Base-by-base conservation (phyloP, 2,113 vertebrate species). In the Nesogale talazaci region DNA sequence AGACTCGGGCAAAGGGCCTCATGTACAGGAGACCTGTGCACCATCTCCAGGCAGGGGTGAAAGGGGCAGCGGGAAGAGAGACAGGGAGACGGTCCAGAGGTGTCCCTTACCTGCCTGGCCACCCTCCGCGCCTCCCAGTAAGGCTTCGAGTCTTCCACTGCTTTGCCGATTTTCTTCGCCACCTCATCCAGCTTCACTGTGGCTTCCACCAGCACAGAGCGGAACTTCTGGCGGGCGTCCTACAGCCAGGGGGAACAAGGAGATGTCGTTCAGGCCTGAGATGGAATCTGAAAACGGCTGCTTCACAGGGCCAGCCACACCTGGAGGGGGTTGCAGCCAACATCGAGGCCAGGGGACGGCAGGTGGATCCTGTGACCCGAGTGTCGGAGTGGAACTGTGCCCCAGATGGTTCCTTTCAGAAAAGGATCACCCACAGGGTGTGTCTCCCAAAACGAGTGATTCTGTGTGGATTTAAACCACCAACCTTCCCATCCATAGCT, bases 141-240 rank as follows among this genome's bases (percentile, higher is more conserved):
- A 16, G 99, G 99, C 96, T 99, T 99, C 4, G 99, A 99, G 90
- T 99, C 99, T 75, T 99, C 99, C 85, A 99, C 99, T 0, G 99
- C 98, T 94, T 99, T 99, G 59, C 99, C 99, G 0, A 99, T 99
- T 98, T 99, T 99, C 98, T 99, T 99, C 42, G 99, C 97, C 97
- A 99, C 97, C 42, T 99, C 99, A 6, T 99, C 99, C 94, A 99
- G 97, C 90, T 99, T 99, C 65, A 99, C 97, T 0, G 99, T 99
- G 0, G 99, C 99, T 96, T 99, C 99, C 0, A 99, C 99, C 96
- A 99, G 97, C 74, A 99, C 98, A 0, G 98, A 99, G 65, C 99
- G 99, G 95, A 99, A 99, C 95, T 98, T 99, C 97, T 99, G 99
- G 69, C 99, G 98, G 0, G 98, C 98, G 63, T 99, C 99, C 99